Conservation (phyloP, 1,140 invertebrate species). For the Diabrotica virgifera region DNA sequence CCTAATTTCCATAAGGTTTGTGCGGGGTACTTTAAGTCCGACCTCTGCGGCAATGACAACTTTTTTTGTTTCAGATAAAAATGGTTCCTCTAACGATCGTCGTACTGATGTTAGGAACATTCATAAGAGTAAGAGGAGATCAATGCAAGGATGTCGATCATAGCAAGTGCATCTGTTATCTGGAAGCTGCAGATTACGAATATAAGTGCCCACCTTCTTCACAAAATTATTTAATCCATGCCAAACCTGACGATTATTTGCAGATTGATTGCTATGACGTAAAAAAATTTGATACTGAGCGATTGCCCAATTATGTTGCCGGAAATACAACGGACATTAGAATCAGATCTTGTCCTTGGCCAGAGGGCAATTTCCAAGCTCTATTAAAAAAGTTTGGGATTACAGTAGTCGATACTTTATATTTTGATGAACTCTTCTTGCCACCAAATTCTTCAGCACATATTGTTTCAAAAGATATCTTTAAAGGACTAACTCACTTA, state of each 20-base stretch:
- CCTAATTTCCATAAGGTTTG: no score
- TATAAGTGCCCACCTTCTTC: background rate
- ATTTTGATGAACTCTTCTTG: no score
- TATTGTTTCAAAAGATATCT: background rate
- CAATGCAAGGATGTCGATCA: background rate
- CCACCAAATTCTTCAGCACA: background rate
- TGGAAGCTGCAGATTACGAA: background rate
- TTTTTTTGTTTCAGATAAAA: background rate
- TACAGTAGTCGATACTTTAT: background rate
- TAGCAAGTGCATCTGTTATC: background rate
- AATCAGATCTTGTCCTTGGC: background rate
- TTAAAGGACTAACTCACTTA: conserved; percentile 1
- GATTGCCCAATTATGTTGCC: background rate
- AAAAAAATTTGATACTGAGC: background rate
- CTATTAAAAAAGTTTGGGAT: background rate
- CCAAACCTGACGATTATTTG: background rate
- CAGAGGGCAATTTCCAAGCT: background rate
- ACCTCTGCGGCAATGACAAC: no score
- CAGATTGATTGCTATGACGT: background rate
- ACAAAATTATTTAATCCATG: background rate
- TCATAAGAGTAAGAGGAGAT: no score
- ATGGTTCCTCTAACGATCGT: background rate
- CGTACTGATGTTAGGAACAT: no score
- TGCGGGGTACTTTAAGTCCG: no score
- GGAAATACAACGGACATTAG: background rate